These are phyloP conservation scores for Umimayanthus kanabou DNA, from an alignment of 92 coral and sea anemone genomes.

Conservation along the genomic window DNA sequence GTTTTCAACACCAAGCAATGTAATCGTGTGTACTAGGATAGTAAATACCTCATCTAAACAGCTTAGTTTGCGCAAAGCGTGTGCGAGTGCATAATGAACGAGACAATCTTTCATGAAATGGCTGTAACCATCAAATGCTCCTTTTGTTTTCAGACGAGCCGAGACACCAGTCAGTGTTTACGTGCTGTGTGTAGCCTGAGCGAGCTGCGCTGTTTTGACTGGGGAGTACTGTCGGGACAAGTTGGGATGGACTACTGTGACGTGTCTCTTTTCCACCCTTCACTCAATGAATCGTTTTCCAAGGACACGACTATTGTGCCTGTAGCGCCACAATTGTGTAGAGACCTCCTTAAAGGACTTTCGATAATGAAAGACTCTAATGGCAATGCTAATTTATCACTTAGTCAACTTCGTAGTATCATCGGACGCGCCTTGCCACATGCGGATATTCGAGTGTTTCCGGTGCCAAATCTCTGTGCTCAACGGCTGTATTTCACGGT, in stretches of 20 bases:
- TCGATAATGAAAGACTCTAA: conserved; percentile 42
- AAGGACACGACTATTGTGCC: conserved; percentile 49
- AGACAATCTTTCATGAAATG: too few species aligned
- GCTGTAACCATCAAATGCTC: not conserved
- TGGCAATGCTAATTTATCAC: conserved; percentile 57
- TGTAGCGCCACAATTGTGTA: conserved; percentile 49
- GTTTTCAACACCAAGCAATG: too few species aligned
- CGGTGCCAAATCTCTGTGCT: conserved; percentile 54
- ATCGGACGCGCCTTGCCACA: conserved; percentile 47
- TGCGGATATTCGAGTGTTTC: conserved; percentile 62
- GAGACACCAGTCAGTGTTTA: conserved; percentile 59
- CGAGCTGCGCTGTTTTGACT: conserved; percentile 59
- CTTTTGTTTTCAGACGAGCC: conserved; percentile 51
- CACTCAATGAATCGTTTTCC: conserved; percentile 27
- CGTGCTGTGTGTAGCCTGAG: conserved; percentile 48
- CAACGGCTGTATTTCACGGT: conserved; percentile 58
- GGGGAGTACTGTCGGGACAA: conserved; percentile 65
- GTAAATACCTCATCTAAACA: too few species aligned
- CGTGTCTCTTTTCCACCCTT: conserved; percentile 23
- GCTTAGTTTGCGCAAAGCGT: too few species aligned
- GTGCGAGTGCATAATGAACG: too few species aligned
- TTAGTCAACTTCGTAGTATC: conserved; percentile 53
- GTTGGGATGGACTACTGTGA: conserved; percentile 33
- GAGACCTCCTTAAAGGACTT: conserved; percentile 34
- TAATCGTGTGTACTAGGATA: too few species aligned